Evolutionary conservation across 2,113 vertebrate genomes (phyloP), one percentile per base, ranked within the genome.

Genomic region (Fregata magnificens): DNA sequence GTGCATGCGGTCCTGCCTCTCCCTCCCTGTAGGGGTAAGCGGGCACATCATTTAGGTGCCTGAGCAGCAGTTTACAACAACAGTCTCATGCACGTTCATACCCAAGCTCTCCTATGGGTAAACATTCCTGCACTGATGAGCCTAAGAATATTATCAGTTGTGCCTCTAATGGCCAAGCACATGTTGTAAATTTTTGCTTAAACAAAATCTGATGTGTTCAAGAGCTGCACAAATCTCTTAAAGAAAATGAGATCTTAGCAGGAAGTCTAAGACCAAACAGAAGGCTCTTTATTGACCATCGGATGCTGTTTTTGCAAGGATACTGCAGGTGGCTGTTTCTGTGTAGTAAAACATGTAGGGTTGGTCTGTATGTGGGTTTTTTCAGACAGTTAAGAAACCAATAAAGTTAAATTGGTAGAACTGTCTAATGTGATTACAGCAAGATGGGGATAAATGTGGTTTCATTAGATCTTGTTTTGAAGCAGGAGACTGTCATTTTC

Each of bases 341-440:
- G 28, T 26, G 53, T 22, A 44, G 93, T 69, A 20, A 90, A 82
- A 77, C 87, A 24, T 7, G 73, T 44, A 61, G 80, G 61, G 19
- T 26, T 73, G 88, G 9, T 29, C 84, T 62, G 22, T 19, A 38
- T 29, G 40, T 34, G 74, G 74, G 38, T 32, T 82, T 45, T 45
- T 36, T 2, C 80, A 86, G 79, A 28, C 65, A 52, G 86, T 93
- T 95, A 86, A 82, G 69, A 66, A 92, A 49, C 38, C 82, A n/a
- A 83, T 92, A 53, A 95, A 95, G 61, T 95, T 59, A 92, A 97
- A 97, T 95, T 78, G 83, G 95, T 92, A 42, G 80, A 85, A 65
- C 83, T 92, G 91, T 63, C 94, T 96, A 76, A 95, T 87, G 61
- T 89, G 88, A 95, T 93, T 94, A 93, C 94, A 84, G 95, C 72